Conservation (phyloP, 2,797 vertebrate species). For the Phrynocephalus forsythii region DNA sequence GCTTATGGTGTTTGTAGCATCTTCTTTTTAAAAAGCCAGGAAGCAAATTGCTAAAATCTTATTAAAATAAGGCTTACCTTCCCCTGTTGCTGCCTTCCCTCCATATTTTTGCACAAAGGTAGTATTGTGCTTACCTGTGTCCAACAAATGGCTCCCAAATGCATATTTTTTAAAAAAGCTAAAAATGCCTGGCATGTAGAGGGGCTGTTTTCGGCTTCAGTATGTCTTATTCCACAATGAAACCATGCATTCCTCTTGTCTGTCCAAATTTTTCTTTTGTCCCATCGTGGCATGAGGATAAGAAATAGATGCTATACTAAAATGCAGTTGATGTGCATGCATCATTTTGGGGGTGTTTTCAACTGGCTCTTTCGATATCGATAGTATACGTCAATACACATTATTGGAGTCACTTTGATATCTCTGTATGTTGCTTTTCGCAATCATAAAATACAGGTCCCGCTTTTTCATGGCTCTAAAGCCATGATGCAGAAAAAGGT, state of each 20-base stretch:
- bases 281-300: constrained; percentile 29
- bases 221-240: constrained; percentile 5
- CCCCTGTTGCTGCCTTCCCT: background rate
- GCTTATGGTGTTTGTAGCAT: background rate
- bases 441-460: no score
- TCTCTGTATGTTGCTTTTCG: background rate
- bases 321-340: constrained; percentile 42
- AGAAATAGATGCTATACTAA: constrained; percentile 45
- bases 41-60: constrained; percentile 21
- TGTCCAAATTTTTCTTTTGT: constrained; percentile 31
- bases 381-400: constrained; percentile 44
- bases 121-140: background rate
- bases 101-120: constrained; percentile 2
- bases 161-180: background rate
- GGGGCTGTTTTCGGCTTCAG: constrained; percentile 13
- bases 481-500: background rate
- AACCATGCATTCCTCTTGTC: background rate
- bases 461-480: background rate
- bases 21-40: background rate
- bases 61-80: background rate
- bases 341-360: constrained; percentile 49
- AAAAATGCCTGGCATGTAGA: background rate
- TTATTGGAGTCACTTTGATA: constrained; percentile 27
- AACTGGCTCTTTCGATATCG: constrained; percentile 43
- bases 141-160: background rate